A percentile compares a stretch with the other conserved stretches of the same genome.
Conservation (phyloP, 2,113 vertebrate genomes). For the Syrrhaptes paradoxus region DNA sequence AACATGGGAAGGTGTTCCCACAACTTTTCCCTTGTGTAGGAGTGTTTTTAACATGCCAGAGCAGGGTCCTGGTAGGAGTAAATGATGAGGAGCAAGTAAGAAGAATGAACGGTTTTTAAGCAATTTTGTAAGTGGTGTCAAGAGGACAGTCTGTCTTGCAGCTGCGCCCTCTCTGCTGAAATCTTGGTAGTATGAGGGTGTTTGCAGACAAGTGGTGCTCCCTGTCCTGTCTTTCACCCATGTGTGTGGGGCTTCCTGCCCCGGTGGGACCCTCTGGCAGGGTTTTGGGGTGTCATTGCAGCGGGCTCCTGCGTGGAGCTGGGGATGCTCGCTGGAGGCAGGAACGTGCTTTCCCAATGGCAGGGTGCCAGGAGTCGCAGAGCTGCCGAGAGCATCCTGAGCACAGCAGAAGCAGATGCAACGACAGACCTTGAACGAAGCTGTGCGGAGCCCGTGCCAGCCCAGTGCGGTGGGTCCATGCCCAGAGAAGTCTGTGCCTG, state of each 20-base stretch:
- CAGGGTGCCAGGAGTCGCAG: neutral
- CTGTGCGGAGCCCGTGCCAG: rapidly evolving
- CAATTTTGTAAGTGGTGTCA: neutral
- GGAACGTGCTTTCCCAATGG: rapidly evolving
- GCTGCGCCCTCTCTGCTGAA: neutral
- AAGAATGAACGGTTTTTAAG: neutral
- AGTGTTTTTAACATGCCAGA: neutral
- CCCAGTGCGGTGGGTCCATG: rapidly evolving
- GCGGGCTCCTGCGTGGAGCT: neutral
- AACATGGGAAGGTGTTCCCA: slow-evolving; percentile 8
- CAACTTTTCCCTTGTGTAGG: slow-evolving; percentile 14
- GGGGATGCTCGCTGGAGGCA: neutral
- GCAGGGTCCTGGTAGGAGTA: slow-evolving; percentile 25
- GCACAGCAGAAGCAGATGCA: rapidly evolving
- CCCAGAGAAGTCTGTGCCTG: neutral
- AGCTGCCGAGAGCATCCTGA: neutral
- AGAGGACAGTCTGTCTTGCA: neutral
- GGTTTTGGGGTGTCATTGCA: neutral
- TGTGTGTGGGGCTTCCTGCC: rapidly evolving
- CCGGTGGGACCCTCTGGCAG: too few species aligned
- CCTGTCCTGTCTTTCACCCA: neutral
- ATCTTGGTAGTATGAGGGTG: neutral
- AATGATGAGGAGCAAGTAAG: slow-evolving; percentile 13
- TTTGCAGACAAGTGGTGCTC: neutral
- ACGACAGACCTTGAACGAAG: rapidly evolving